A percentile compares a stretch with the other conserved stretches of the same genome.
Conservation (phyloP, 1,140 invertebrate species). For the Chrysopa pallens region DNA sequence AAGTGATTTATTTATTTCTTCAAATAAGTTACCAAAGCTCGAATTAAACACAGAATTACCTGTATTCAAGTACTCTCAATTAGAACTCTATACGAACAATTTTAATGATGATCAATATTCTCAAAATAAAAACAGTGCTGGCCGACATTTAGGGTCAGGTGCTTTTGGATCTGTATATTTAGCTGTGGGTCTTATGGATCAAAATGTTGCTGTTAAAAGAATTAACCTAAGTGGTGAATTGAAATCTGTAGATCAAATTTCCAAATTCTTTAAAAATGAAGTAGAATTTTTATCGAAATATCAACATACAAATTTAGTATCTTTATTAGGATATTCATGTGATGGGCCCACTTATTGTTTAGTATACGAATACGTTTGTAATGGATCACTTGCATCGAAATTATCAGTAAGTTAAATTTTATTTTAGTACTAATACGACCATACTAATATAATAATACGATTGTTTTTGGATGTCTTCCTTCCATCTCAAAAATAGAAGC, state of each 20-base stretch:
- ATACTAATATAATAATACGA: too few species aligned
- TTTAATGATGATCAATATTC: constrained; percentile 13
- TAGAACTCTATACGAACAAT: constrained; percentile 21
- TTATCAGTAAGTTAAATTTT: constrained; percentile 19
- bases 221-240: constrained; percentile 24
- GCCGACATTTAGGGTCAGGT: constrained; percentile 39
- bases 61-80: constrained; percentile 21
- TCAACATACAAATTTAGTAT: constrained; percentile 44
- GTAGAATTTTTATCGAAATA: constrained; percentile 35
- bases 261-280: constrained; percentile 46
- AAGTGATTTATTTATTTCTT: too few species aligned
- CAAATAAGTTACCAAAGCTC: constrained; percentile 15
- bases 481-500: too few species aligned
- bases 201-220: constrained; percentile 41
- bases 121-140: constrained; percentile 4
- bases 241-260: constrained; percentile 21
- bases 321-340: constrained; percentile 42
- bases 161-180: constrained; percentile 52
- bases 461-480: too few species aligned
- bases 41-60: constrained; percentile 18
- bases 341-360: constrained; percentile 42
- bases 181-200: constrained; percentile 24
- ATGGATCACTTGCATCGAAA: constrained; percentile 45
- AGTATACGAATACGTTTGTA: constrained; percentile 46
- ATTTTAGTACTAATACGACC: too few species aligned